Evolutionary conservation across 1,140 invertebrate genomes (phyloP), one percentile per base, ranked within the genome.

Genomic region (Micrasema minimum): DNA sequence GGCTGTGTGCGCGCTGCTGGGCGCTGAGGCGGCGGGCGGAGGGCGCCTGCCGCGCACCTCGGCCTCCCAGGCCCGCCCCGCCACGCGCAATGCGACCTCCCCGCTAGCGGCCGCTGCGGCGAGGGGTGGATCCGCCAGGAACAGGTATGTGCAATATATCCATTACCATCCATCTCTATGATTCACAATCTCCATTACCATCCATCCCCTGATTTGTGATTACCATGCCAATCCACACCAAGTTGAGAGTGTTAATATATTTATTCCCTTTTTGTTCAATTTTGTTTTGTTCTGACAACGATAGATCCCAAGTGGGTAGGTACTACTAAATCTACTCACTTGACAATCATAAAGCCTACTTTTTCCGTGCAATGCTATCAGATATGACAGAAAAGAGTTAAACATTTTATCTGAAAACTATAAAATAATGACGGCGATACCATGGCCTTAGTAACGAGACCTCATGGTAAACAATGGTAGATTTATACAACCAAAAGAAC

Each of bases 41-140:
- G 46, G 43, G 46, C 65, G 65, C 26, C 50, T 66, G 65, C 65
- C 65, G 23, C 65, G 65, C 65, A 66, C 65, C 41, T 66, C 65
- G 9, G 65, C 65, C 50, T 26, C 50, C 14, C 65, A 66, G 50
- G 65, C 50, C n/a, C 31, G 46, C 5, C 50, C 65, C 50, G 46
- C 65, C 22, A 26, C 50, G 14, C 46, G 46, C 37, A 62, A 62
- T 38, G 10, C 48, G 16, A 66, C 16, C 12, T 20, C 41, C 46
- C 65, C 26, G 46, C 41, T 48, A n/a, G n/a, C n/a, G n/a, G n/a
- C n/a, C n/a, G 20, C 46, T 35, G 10, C 23, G 14, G 48, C 48
- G 10, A 38, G 35, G 35, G 46, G 48, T 10, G 43, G 26, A 26
- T 51, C 46, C 10, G 18, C 57, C 0, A 18, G 57, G 41, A 53